A percentile compares a stretch with the other conserved stretches of the same genome.
These are phyloP conservation scores for Ciconia maguari DNA, from an alignment of 2,113 vertebrate genomes.

Conservation along the genomic window DNA sequence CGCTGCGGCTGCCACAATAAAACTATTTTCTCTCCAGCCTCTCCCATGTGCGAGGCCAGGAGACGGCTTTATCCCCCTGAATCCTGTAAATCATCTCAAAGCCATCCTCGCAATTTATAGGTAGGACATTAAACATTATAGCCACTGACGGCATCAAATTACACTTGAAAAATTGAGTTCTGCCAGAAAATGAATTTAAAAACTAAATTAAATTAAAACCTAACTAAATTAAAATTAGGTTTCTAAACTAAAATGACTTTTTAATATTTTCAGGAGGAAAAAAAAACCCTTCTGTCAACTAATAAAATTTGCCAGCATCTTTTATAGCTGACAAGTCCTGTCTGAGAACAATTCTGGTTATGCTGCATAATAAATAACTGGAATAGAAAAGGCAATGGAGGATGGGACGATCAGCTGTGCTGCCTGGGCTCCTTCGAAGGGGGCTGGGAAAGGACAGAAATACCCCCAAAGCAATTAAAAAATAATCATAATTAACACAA, in stretches of 20 bases:
- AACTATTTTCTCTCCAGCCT: background rate
- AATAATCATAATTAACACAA: background rate
- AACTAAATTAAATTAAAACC: slow-evolving; percentile 66
- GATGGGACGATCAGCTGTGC: background rate
- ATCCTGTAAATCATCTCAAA: slow-evolving; percentile 65
- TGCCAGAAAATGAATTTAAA: slow-evolving; percentile 63
- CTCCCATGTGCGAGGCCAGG: background rate
- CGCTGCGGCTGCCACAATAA: background rate
- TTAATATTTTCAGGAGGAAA: slow-evolving; percentile 54
- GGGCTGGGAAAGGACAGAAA: background rate
- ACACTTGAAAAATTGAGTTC: slow-evolving; percentile 69
- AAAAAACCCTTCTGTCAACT: slow-evolving; percentile 30
- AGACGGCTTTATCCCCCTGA: background rate
- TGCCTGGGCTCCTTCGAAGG: background rate
- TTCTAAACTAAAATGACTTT: slow-evolving; percentile 62
- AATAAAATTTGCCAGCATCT: slow-evolving; percentile 50
- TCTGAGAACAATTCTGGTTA: slow-evolving; percentile 8
- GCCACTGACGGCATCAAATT: slow-evolving; percentile 69
- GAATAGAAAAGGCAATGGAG: background rate
- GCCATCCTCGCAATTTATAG: slow-evolving; percentile 55
- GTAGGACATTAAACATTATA: slow-evolving; percentile 68
- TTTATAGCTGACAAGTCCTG: slow-evolving; percentile 52
- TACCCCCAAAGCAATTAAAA: background rate
- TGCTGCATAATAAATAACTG: background rate
- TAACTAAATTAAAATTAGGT: slow-evolving; percentile 68